These are phyloP conservation scores for Platysteira castanea DNA, from an alignment of 2,113 vertebrate genomes.

Conservation along the genomic window DNA sequence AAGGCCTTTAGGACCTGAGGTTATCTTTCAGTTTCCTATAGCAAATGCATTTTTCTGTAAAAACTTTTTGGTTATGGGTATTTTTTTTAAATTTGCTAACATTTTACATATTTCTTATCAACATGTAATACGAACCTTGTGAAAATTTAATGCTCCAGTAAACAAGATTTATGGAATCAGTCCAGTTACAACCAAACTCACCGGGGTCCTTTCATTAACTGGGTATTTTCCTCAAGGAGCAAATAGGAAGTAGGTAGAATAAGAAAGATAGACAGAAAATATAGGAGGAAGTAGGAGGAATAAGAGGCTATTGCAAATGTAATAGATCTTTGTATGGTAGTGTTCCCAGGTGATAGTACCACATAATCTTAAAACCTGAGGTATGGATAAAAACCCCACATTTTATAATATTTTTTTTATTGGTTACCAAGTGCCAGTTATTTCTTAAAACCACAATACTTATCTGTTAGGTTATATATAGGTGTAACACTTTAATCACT, in stretches of 20 bases:
- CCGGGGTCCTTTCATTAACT: background rate
- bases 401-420: background rate
- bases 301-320: background rate
- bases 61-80: rapidly evolving
- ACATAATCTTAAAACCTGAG: background rate
- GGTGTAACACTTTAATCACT: background rate
- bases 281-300: background rate
- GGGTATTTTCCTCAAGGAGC: background rate
- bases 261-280: background rate
- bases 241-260: background rate
- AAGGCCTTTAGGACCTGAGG: background rate
- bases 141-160: background rate
- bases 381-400: background rate
- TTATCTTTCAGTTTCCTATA: background rate
- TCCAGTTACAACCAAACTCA: background rate
- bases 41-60: background rate
- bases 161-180: background rate
- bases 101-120: background rate
- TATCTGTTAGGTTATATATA: background rate
- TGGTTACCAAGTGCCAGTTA: background rate
- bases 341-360: background rate
- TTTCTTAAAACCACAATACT: background rate
- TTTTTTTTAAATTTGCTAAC: background rate
- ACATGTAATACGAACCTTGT: background rate
- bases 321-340: background rate